Evolutionary conservation across 1,140 invertebrate species (phyloP).

Genomic region (Drosophila pseudoobscura): DNA sequence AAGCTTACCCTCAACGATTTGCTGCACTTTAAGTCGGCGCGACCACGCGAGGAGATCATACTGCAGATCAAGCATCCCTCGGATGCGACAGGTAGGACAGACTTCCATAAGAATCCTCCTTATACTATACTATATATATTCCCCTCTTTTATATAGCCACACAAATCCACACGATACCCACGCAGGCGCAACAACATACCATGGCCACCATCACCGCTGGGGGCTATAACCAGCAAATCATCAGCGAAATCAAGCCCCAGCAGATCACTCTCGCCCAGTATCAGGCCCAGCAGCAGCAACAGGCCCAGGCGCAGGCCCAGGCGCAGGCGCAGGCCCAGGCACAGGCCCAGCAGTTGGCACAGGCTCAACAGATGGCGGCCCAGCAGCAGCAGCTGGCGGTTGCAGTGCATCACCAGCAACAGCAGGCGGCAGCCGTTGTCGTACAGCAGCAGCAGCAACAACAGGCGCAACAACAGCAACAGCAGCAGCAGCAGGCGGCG

Average conservation of each 20-base stretch:
- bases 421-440: constrained; percentile 55
- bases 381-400: constrained; percentile 52
- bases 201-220: constrained; percentile 80
- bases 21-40: constrained; percentile 72
- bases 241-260: constrained; percentile 80
- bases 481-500: constrained; percentile 46
- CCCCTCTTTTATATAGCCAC: constrained; percentile 38
- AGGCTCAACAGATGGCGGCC: constrained; percentile 45
- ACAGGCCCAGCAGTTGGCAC: constrained; percentile 49
- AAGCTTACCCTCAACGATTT: constrained; percentile 77
- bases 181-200: constrained; percentile 76
- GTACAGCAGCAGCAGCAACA: constrained; percentile 67
- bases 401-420: constrained; percentile 50
- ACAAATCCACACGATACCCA: constrained; percentile 75
- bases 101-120: too few species aligned
- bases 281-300: constrained; percentile 77
- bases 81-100: constrained; percentile 61
- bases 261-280: constrained; percentile 81
- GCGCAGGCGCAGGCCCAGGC: constrained; percentile 59
- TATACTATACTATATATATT: neutral
- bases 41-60: constrained; percentile 79
- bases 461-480: constrained; percentile 71
- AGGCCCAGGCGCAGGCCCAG: constrained; percentile 64
- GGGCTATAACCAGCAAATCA: constrained; percentile 80
- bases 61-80: constrained; percentile 78